These are phyloP conservation scores for Agriopis leucophaearia DNA, from an alignment of 2,888 invertebrate genomes.

Conservation along the genomic window DNA sequence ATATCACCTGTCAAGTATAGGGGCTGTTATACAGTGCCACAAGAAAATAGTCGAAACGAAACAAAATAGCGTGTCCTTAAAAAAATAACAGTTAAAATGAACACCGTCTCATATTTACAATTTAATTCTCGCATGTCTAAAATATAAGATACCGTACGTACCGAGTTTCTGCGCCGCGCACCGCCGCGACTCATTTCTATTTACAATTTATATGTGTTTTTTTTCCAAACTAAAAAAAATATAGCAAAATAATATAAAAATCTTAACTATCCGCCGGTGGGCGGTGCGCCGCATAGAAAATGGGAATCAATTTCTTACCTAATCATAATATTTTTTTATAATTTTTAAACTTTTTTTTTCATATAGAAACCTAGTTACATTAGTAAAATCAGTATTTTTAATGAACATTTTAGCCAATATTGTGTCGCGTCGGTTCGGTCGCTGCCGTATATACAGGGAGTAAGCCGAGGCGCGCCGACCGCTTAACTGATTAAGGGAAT, in stretches of 20 bases:
- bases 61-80: constrained; percentile 72
- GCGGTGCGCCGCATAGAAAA: constrained; percentile 45
- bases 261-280: constrained; percentile 33
- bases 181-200: constrained; percentile 38
- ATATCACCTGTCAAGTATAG: constrained; percentile 41
- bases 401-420: constrained; percentile 47
- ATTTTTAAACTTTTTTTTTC: constrained; percentile 52
- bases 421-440: constrained; percentile 29
- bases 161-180: constrained; percentile 49
- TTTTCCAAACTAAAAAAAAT: constrained; percentile 42
- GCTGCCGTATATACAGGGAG: constrained; percentile 34
- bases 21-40: constrained; percentile 52
- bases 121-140: constrained; percentile 61
- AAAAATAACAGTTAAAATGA: constrained; percentile 82
- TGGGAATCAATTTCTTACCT: constrained; percentile 50
- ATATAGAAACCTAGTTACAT: constrained; percentile 56
- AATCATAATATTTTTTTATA: constrained; percentile 52
- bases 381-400: constrained; percentile 52
- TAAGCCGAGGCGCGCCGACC: constrained; percentile 47
- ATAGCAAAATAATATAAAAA: constrained; percentile 45
- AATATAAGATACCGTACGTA: constrained; percentile 70
- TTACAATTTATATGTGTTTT: constrained; percentile 46
- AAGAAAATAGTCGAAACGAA: constrained; percentile 55
- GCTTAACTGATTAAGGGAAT: constrained; percentile 47
- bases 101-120: constrained; percentile 82